These are phyloP conservation scores for Plebejus melissa DNA, from an alignment of 2,888 invertebrate genomes.

Conservation along the genomic window DNA sequence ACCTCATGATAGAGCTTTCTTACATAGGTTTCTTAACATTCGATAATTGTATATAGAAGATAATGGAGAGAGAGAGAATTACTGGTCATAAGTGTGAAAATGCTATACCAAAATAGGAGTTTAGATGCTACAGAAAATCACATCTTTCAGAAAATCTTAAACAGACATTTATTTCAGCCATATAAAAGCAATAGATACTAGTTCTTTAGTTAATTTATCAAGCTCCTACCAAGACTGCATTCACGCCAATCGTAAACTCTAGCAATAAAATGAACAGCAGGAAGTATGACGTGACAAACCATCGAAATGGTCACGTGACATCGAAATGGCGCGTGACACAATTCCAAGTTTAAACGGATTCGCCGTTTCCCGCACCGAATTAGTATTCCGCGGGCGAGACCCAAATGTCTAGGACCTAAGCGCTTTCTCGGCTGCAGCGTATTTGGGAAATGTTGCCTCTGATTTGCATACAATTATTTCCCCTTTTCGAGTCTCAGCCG, in stretches of 20 bases:
- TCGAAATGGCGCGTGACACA: not conserved
- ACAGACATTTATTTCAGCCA: not conserved
- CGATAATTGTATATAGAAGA: too few relatives aligned
- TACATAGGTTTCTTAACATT: too few relatives aligned
- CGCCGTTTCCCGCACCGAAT: constrained; percentile 7
- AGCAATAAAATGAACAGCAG: not conserved
- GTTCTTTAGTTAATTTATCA: not conserved
- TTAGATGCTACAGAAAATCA: too few relatives aligned
- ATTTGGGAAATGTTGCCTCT: not conserved
- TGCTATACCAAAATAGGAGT: too few relatives aligned
- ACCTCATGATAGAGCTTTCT: too few relatives aligned
- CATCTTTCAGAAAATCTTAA: not conserved
- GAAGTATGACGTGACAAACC: not conserved
- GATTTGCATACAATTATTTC: constrained; percentile 4
- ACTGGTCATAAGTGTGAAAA: too few relatives aligned
- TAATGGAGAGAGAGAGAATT: too few relatives aligned
- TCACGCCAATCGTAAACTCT: not conserved
- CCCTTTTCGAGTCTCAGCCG: not conserved
- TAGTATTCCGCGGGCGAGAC: constrained; percentile 12
- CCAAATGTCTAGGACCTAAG: not conserved
- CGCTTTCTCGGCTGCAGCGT: not conserved
- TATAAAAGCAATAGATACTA: not conserved
- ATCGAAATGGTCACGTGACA: not conserved
- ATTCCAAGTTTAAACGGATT: constrained; percentile 8
- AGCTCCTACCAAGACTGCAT: not conserved